phyloP scores from a whole-genome alignment of 2,888 invertebrate species.

The Amiota mariae region DNA sequence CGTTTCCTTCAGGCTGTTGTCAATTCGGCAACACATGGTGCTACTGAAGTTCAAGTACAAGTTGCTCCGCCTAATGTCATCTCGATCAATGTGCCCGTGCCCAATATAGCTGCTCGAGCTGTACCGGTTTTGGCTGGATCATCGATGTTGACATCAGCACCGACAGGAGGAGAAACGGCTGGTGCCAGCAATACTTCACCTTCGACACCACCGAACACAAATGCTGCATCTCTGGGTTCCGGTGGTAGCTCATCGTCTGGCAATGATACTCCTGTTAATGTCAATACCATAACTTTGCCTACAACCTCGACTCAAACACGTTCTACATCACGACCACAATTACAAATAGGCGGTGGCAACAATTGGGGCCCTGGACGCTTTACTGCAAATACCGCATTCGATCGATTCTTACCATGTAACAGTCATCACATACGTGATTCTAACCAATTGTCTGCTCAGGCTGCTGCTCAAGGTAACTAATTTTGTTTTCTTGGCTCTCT shows the following conservation, averaged over 20 bases:
- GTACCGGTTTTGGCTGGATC: neutral
- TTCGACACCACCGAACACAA: slow-evolving; percentile 29
- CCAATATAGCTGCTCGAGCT: slow-evolving; percentile 37
- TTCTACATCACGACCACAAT: slow-evolving; percentile 81
- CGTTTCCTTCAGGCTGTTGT: slow-evolving; percentile 72
- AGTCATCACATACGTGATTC: slow-evolving; percentile 79
- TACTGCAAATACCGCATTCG: slow-evolving; percentile 72
- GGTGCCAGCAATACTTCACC: slow-evolving; percentile 64
- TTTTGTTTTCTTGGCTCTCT: neutral
- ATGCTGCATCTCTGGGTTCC: slow-evolving; percentile 14
- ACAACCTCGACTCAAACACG: slow-evolving; percentile 83
- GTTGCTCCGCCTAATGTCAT: slow-evolving; percentile 71
- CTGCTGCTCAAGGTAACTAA: neutral
- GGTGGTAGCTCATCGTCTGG: neutral
- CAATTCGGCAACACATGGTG: slow-evolving; percentile 67
- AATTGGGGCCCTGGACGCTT: slow-evolving; percentile 72
- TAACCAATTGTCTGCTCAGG: slow-evolving; percentile 21
- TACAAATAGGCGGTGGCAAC: slow-evolving; percentile 78
- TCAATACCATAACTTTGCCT: slow-evolving; percentile 76
- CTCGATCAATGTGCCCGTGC: slow-evolving; percentile 70
- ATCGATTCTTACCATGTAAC: slow-evolving; percentile 80
- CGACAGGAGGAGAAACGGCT: slow-evolving; percentile 75
- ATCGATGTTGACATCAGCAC: slow-evolving; percentile 45
- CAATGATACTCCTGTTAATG: neutral
- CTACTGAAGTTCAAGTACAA: slow-evolving; percentile 70